Percentiles rank a stretch among this genome's conserved stretches.
These are phyloP conservation scores for Desoria tigrina DNA, from an alignment of 2,888 invertebrate genomes.

Conservation along the genomic window DNA sequence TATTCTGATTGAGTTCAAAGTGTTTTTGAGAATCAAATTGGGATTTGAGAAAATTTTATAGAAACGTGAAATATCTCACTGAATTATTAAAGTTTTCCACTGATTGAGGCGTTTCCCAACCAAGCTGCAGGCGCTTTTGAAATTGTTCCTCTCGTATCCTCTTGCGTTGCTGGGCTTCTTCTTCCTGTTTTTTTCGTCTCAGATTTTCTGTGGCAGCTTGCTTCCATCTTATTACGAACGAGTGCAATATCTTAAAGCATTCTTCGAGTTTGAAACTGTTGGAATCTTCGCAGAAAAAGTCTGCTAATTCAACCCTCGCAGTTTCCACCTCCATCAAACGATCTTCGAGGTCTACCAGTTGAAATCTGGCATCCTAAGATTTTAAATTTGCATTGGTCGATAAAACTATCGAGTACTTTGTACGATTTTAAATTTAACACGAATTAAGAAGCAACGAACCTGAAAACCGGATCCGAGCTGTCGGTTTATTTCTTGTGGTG, in stretches of 20 bases:
- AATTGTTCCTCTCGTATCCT: slow-evolving; percentile 70
- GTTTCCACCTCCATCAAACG: slow-evolving; percentile 81
- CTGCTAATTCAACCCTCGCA: slow-evolving; percentile 76
- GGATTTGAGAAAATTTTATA: no score
- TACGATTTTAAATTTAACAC: neutral
- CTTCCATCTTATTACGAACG: slow-evolving; percentile 83
- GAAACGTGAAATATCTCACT: slow-evolving; percentile 1
- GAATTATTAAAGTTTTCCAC: slow-evolving; percentile 32
- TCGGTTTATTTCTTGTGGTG: slow-evolving; percentile 76
- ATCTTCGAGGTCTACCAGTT: slow-evolving; percentile 73
- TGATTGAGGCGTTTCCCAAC: slow-evolving; percentile 52
- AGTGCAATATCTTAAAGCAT: slow-evolving; percentile 84
- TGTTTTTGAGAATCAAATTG: no score
- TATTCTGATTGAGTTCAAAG: no score
- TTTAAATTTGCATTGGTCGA: slow-evolving; percentile 1
- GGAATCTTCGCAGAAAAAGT: slow-evolving; percentile 93
- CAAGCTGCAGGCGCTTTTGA: slow-evolving; percentile 50
- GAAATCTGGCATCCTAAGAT: slow-evolving; percentile 72
- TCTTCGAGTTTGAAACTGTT: slow-evolving; percentile 89
- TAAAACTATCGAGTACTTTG: no score
- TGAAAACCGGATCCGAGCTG: slow-evolving; percentile 87
- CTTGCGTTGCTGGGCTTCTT: slow-evolving; percentile 77
- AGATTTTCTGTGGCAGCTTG: slow-evolving; percentile 84
- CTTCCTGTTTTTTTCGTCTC: slow-evolving; percentile 76
- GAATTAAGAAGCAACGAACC: slow-evolving; percentile 59